Conservation (phyloP, 2,797 vertebrate species). For the Knipowitschia caucasica region DNA sequence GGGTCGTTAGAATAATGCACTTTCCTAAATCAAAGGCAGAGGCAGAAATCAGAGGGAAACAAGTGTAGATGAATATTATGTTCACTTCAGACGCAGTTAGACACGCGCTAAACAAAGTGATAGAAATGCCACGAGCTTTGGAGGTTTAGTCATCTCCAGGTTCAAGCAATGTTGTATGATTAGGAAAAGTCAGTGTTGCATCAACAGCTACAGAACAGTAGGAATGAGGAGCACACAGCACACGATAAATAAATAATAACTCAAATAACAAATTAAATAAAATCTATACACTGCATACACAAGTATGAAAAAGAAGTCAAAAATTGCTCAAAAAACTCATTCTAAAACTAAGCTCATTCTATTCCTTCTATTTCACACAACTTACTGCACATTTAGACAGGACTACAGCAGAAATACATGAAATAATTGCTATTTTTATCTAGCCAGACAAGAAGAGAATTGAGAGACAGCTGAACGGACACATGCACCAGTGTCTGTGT, state of each 20-base stretch:
- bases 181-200: too few relatives aligned
- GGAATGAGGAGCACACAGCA: too few relatives aligned
- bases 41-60: constrained; percentile 7
- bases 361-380: too few relatives aligned
- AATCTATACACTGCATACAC: too few relatives aligned
- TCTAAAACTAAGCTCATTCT: too few relatives aligned
- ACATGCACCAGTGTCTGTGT: constrained; percentile 50
- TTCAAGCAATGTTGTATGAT: too few relatives aligned
- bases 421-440: constrained; percentile 50
- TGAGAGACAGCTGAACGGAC: constrained; percentile 16
- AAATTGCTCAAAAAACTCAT: too few relatives aligned
- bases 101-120: background rate
- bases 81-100: background rate
- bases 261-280: background rate
- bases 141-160: background rate
- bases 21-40: constrained; percentile 14
- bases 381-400: background rate
- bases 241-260: background rate
- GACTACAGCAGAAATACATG: background rate
- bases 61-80: background rate
- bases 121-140: background rate
- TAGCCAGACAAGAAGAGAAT: constrained; percentile 42
- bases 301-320: too few relatives aligned
- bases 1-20: constrained; percentile 29
- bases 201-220: too few relatives aligned